These are phyloP conservation scores for Terebella lapidaria DNA, from an alignment of 2,888 invertebrate genomes.

Conservation along the genomic window DNA sequence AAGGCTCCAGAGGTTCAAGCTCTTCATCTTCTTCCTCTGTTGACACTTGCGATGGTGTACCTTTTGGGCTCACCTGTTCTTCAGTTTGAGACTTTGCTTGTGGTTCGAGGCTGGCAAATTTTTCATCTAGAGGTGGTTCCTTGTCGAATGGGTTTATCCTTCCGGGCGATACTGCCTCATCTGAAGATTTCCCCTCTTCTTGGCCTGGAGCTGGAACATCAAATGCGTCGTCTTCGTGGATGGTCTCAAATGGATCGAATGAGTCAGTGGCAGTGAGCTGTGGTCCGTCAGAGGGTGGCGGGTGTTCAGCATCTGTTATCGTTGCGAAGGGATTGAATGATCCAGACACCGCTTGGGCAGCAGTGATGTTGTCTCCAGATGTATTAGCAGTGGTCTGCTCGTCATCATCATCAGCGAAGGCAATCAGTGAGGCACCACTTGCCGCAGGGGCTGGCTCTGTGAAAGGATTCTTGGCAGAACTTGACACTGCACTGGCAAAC, in stretches of 20 bases:
- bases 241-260: slow-evolving; percentile 35
- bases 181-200: slow-evolving; percentile 10
- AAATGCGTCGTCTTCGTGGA: slow-evolving; percentile 25
- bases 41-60: slow-evolving; percentile 20
- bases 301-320: slow-evolving; percentile 13
- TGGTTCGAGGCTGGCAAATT: slow-evolving; percentile 45
- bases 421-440: neutral
- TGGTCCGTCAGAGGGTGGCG: too few species aligned
- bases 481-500: slow-evolving; percentile 1
- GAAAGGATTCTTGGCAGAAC: slow-evolving; percentile 14
- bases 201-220: slow-evolving; percentile 10
- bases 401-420: neutral
- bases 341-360: neutral
- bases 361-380: neutral
- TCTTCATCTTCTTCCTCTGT: slow-evolving; percentile 32
- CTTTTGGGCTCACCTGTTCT: slow-evolving; percentile 14
- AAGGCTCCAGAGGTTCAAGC: slow-evolving; percentile 83
- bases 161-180: slow-evolving; percentile 27
- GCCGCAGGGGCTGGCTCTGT: neutral
- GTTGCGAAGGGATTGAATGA: slow-evolving; percentile 28
- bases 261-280: slow-evolving; percentile 7
- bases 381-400: neutral
- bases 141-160: slow-evolving; percentile 53
- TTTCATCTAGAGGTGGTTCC: slow-evolving; percentile 47
- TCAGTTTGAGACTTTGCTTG: neutral